Conservation (phyloP, 2,113 vertebrate species). For the Serinus canaria region DNA sequence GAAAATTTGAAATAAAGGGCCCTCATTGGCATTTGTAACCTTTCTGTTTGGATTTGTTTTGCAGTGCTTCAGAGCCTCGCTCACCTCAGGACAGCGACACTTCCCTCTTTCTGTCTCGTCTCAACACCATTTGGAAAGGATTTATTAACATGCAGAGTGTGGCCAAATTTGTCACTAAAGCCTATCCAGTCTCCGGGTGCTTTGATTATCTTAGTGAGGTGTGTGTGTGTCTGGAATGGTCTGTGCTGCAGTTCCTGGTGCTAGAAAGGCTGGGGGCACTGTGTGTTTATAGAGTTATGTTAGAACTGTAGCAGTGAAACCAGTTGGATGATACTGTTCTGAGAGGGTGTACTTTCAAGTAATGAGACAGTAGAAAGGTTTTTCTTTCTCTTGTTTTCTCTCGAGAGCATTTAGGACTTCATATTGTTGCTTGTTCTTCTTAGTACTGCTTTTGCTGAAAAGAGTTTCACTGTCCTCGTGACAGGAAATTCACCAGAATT, state of each 20-base stretch:
- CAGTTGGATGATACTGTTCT: neutral
- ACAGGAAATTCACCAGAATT: neutral
- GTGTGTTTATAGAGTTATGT: neutral
- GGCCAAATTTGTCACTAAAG: conserved; percentile 97
- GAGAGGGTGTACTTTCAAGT: neutral
- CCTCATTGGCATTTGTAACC: neutral
- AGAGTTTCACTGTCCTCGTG: accelerated
- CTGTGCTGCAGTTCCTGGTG: neutral
- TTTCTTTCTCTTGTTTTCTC: neutral
- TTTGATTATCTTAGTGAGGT: conserved; percentile 91
- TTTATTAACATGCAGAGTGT: conserved; percentile 95
- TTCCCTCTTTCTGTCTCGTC: conserved; percentile 84
- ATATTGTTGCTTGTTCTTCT: neutral
- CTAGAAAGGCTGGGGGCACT: neutral
- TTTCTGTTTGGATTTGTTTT: conserved; percentile 62
- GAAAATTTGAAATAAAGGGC: neutral
- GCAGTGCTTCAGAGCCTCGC: conserved; percentile 74
- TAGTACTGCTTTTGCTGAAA: neutral
- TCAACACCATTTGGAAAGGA: conserved; percentile 92
- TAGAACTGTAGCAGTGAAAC: neutral
- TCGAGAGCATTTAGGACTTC: neutral
- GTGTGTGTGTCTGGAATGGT: neutral
- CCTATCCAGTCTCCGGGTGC: conserved; percentile 90
- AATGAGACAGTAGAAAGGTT: neutral
- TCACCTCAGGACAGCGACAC: conserved; percentile 82